phyloP scores from a whole-genome alignment of 2,888 invertebrate genomes.

The Troilus luridus region DNA sequence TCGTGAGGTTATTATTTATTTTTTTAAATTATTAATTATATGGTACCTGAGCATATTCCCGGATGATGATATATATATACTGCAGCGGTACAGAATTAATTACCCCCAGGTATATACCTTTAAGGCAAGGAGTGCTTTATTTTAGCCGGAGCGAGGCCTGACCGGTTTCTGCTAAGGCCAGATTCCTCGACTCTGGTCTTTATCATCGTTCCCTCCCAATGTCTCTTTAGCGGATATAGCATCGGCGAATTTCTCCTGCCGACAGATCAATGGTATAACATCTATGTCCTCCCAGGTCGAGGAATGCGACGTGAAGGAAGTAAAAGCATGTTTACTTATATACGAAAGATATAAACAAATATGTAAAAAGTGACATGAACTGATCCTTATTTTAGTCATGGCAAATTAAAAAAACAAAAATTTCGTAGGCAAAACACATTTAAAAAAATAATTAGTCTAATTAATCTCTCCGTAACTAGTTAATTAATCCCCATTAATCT shows the following conservation, averaged over 20 bases:
- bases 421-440: too few species aligned
- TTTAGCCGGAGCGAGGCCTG: background rate
- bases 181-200: background rate
- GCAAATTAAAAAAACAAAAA: too few species aligned
- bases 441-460: too few species aligned
- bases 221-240: conserved; percentile 5
- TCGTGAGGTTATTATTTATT: background rate
- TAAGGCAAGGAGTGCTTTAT: conserved; percentile 10
- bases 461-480: too few species aligned
- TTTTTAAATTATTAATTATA: background rate
- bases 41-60: background rate
- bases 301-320: background rate
- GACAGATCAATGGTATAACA: background rate
- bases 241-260: background rate
- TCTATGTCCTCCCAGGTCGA: background rate
- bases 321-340: too few species aligned
- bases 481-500: too few species aligned
- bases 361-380: too few species aligned
- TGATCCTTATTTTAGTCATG: too few species aligned
- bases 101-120: conserved; percentile 10
- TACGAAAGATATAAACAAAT: too few species aligned
- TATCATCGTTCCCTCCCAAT: background rate
- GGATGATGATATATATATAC: background rate
- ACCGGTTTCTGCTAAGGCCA: conserved; percentile 15
- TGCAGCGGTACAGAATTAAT: background rate